Evolutionary conservation across 1,140 invertebrate species (phyloP).

Genomic region (Idris sp.): DNA sequence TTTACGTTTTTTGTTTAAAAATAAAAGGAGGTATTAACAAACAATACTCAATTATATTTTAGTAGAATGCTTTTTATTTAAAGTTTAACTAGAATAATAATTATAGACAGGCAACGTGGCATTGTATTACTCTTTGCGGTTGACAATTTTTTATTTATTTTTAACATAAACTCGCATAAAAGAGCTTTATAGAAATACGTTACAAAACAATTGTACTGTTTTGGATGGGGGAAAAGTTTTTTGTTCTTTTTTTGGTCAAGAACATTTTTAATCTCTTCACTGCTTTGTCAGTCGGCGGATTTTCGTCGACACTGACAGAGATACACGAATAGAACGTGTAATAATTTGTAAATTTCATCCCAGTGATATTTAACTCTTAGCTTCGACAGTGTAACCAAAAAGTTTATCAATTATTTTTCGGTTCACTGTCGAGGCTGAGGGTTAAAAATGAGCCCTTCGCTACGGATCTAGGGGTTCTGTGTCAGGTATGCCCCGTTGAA

Average conservation of each 20-base stretch:
- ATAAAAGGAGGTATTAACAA: slow-evolving; percentile 2
- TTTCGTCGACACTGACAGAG: slow-evolving; percentile 21
- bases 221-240: slow-evolving; percentile 3
- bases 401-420: slow-evolving; percentile 1
- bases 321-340: slow-evolving; percentile 19
- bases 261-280: slow-evolving; percentile 32
- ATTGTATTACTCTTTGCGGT: slow-evolving; percentile 22
- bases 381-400: no score
- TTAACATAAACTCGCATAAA: slow-evolving; percentile 11
- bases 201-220: slow-evolving; percentile 55
- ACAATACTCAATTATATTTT: slow-evolving; percentile 34
- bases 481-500: slow-evolving; percentile 90
- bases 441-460: slow-evolving; percentile 45
- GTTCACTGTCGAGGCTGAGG: slow-evolving; percentile 19
- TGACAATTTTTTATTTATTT: slow-evolving; percentile 34
- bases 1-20: background rate
- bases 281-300: slow-evolving; percentile 24
- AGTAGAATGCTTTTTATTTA: slow-evolving; percentile 67
- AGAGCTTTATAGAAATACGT: slow-evolving; percentile 56
- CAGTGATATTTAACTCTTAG: slow-evolving; percentile 20
- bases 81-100: slow-evolving; percentile 36
- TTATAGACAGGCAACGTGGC: slow-evolving; percentile 14
- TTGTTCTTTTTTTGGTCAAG: slow-evolving; percentile 19
- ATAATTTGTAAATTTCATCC: slow-evolving; percentile 28
- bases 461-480: slow-evolving; percentile 84